phyloP scores from a whole-genome alignment of 2,113 vertebrate genomes.

The Vanacampus margaritifer region DNA sequence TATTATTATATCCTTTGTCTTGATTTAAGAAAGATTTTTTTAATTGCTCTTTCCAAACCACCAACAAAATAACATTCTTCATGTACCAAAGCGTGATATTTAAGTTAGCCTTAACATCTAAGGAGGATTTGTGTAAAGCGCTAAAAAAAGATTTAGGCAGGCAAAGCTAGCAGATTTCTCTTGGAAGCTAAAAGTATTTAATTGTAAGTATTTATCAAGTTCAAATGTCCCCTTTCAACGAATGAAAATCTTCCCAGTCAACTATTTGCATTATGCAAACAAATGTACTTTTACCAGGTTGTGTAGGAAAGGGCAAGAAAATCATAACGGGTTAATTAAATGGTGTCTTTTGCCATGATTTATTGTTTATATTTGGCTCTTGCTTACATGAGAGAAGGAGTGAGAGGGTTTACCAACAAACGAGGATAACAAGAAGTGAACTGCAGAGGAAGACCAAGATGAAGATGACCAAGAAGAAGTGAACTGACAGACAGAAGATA shows the following conservation, averaged over 20 bases:
- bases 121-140: background rate
- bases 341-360: background rate
- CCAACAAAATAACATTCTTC: too few species aligned
- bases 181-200: background rate
- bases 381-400: background rate
- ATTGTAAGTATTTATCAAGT: background rate
- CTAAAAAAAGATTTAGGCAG: conserved; percentile 3
- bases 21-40: background rate
- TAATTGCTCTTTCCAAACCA: background rate
- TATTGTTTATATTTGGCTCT: background rate
- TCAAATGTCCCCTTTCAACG: background rate
- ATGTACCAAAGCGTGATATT: background rate
- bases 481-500: too few species aligned
- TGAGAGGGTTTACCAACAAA: background rate
- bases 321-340: too few species aligned
- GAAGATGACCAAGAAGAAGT: too few species aligned
- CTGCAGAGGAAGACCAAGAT: background rate
- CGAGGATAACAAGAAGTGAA: background rate
- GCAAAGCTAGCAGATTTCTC: background rate
- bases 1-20: too few species aligned
- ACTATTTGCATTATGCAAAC: too few species aligned
- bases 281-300: background rate
- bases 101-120: background rate
- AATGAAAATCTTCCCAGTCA: background rate
- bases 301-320: background rate